Base-by-base conservation (phyloP, 1,140 invertebrate species). In the Nixonia krombeini region DNA sequence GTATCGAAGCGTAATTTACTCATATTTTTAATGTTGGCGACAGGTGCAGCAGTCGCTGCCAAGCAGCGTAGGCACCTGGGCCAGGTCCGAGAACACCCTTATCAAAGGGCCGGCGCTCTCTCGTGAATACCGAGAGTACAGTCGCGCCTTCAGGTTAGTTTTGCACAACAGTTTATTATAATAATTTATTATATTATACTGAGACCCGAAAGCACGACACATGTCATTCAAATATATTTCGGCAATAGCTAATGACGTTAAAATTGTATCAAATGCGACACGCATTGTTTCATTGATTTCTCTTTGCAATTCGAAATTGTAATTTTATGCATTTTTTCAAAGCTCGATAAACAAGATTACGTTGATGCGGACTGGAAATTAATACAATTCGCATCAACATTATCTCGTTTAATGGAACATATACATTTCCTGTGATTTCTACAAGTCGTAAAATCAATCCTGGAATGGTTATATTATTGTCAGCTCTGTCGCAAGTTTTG, bases 11-110 rank as follows among this genome's bases (percentile, higher is more conserved):
- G 62, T 53, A 56, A 74, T 70, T 74, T 64, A 74, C 67, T 76
- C 58, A 83, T 59, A 61, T 76, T 83, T 70, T 82, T 64, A 78
- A 83, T 84, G 80, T 83, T 84, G 79, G 80, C 80, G 73, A 86
- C 83, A 83, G 86, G 89, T 87, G 89, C 90, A 87, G 91, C 92
- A 88, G 91, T 90, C 86, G 91, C 89, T 84, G 90, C 88, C 72
- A 91, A 90, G 86, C 89, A 91, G 85, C 89, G 90, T 81, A 90
- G 91, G 83, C 91, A 90, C 87, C 87, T 93, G 87, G 90, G 91
- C 88, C 91, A 92, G 87, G 90, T 93, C 85, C 89, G 92, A 89
- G 93, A 95, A 87, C 93, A 95, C 90, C 93, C 93, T 86, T 95
- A 95, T 90, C 93, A 94, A 90, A 93, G 93, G 88, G 92, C 93